phyloP scores from a whole-genome alignment of 1,140 invertebrate genomes.

The Drosophila orosa region DNA sequence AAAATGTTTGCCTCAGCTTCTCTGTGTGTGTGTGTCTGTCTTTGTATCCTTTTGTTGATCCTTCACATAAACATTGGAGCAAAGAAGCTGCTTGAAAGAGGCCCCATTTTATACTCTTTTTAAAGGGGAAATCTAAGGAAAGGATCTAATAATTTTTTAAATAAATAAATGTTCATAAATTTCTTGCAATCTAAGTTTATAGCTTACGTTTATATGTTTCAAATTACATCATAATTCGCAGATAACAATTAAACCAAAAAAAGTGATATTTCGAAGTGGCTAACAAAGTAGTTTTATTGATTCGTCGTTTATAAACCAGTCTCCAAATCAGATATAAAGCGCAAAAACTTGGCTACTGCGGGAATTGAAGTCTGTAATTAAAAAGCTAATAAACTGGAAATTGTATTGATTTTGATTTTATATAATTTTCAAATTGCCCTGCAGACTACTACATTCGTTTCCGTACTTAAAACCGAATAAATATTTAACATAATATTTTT shows the following conservation, averaged over 20 bases:
- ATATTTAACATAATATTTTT: neutral
- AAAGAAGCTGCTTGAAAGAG: slow-evolving; percentile 39
- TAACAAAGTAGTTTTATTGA: slow-evolving; percentile 2
- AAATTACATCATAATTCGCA: neutral
- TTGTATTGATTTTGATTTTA: slow-evolving; percentile 3
- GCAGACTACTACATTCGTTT: neutral
- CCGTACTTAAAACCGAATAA: too few species aligned
- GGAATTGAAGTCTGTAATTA: neutral
- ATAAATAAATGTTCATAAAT: too few species aligned
- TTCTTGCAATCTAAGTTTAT: neutral
- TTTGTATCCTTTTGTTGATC: slow-evolving; percentile 61
- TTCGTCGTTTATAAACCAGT: slow-evolving; percentile 2
- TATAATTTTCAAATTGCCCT: neutral
- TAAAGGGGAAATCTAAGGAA: neutral
- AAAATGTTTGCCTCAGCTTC: slow-evolving; percentile 37
- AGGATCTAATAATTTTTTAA: too few species aligned
- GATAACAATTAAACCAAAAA: neutral
- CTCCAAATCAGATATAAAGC: slow-evolving; percentile 10
- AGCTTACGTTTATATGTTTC: neutral
- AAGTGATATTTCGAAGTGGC: neutral
- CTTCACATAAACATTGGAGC: slow-evolving; percentile 60
- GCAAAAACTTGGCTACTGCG: slow-evolving; percentile 17
- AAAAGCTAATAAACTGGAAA: slow-evolving; percentile 17
- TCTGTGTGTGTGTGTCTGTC: slow-evolving; percentile 18
- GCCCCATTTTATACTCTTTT: slow-evolving; percentile 41